Evolutionary conservation across 2,113 vertebrate genomes (phyloP).

Genomic region (Meles meles): DNA sequence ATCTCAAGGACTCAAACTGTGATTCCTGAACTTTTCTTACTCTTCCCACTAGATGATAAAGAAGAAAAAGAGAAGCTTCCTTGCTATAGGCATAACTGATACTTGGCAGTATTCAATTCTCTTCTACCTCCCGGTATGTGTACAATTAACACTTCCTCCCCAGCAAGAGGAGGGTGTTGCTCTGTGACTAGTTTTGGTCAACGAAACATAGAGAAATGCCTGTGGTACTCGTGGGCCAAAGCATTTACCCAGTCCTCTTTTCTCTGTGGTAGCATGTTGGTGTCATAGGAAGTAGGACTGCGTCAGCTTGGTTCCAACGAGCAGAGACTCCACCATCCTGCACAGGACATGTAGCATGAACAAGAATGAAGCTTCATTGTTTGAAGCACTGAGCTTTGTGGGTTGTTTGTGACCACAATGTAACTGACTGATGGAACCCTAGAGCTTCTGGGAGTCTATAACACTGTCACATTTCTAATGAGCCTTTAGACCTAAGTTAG

Average conservation of each 20-base stretch:
- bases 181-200: not conserved
- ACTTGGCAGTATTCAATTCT: not conserved
- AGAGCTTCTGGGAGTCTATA: not conserved
- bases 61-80: not conserved
- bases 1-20: not conserved
- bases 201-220: not conserved
- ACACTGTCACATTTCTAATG: not conserved
- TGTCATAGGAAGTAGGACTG: not conserved
- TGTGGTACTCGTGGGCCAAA: not conserved
- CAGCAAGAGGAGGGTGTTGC: not conserved
- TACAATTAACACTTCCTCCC: not conserved
- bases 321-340: not conserved
- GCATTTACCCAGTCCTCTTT: not conserved
- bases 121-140: not conserved
- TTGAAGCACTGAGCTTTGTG: not conserved
- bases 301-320: accelerated
- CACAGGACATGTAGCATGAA: accelerated
- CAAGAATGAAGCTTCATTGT: not conserved
- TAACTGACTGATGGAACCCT: not conserved
- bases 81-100: not conserved
- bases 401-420: not conserved
- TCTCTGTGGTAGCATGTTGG: accelerated
- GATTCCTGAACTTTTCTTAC: not conserved
- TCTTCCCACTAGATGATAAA: not conserved
- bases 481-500: not conserved